These are phyloP conservation scores for Chrysopa pallens DNA, from an alignment of 1,140 invertebrate genomes.

Conservation along the genomic window DNA sequence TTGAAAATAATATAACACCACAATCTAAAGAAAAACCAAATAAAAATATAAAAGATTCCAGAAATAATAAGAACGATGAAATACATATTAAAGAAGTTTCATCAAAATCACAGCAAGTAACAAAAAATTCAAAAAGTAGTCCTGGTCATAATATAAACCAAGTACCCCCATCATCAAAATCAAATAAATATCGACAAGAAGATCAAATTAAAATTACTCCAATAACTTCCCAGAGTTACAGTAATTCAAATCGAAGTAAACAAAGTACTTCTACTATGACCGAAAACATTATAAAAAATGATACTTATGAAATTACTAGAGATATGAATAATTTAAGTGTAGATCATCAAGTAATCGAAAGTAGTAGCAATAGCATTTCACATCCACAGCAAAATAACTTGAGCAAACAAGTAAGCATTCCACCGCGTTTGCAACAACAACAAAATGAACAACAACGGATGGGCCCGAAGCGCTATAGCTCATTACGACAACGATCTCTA, in stretches of 20 bases:
- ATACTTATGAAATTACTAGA: background rate
- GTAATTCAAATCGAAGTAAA: background rate
- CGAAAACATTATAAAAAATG: background rate
- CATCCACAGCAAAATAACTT: background rate
- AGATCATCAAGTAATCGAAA: background rate
- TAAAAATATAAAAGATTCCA: too few species aligned
- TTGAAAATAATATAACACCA: too few species aligned
- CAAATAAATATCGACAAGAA: slow-evolving; percentile 11
- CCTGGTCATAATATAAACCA: too few species aligned
- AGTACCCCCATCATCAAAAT: too few species aligned
- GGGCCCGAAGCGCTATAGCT: slow-evolving; percentile 32
- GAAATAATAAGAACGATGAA: too few species aligned
- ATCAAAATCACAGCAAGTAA: too few species aligned
- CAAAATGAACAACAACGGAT: slow-evolving; percentile 23
- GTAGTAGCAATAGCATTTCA: background rate
- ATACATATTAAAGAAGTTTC: too few species aligned
- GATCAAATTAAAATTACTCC: slow-evolving; percentile 20
- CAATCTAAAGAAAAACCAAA: too few species aligned
- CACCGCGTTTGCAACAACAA: slow-evolving; percentile 25
- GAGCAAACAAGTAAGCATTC: slow-evolving; percentile 22
- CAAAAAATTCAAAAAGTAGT: too few species aligned
- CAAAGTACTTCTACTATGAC: background rate
- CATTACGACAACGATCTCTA: slow-evolving; percentile 27
- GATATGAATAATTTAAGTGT: background rate
- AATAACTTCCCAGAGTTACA: slow-evolving; percentile 13